Evolutionary conservation across 2,888 invertebrate genomes (phyloP).

Genomic region (Lasius fuliginosus): DNA sequence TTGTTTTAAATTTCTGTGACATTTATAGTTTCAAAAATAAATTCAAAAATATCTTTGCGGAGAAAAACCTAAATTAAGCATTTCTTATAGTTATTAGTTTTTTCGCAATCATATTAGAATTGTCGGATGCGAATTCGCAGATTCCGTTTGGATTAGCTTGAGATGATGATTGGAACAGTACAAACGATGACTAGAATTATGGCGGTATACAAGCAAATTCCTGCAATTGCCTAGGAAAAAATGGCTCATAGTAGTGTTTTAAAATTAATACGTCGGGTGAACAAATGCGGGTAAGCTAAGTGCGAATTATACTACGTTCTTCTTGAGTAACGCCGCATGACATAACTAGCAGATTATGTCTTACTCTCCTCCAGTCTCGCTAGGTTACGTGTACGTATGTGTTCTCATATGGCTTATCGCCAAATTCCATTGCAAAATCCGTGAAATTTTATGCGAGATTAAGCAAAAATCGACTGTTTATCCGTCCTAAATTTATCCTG

Average conservation of each 20-base stretch:
- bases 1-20: neutral
- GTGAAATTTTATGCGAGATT: neutral
- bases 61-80: neutral
- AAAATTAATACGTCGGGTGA: constrained; percentile 15
- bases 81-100: neutral
- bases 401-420: neutral
- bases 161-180: constrained; percentile 13
- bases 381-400: neutral
- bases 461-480: neutral
- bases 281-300: constrained; percentile 54
- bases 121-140: neutral
- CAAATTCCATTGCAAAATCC: neutral
- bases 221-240: constrained; percentile 11
- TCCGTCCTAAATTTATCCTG: neutral
- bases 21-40: neutral
- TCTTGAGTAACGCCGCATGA: constrained; percentile 74
- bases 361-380: constrained; percentile 46
- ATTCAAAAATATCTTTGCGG: neutral
- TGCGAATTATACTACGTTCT: constrained; percentile 64
- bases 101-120: neutral
- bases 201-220: neutral
- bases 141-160: neutral
- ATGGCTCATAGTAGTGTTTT: constrained; percentile 18
- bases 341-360: constrained; percentile 78
- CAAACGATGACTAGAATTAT: constrained; percentile 25